Conservation (phyloP, 2,797 vertebrate species). For the Emydoidea blandingii region DNA sequence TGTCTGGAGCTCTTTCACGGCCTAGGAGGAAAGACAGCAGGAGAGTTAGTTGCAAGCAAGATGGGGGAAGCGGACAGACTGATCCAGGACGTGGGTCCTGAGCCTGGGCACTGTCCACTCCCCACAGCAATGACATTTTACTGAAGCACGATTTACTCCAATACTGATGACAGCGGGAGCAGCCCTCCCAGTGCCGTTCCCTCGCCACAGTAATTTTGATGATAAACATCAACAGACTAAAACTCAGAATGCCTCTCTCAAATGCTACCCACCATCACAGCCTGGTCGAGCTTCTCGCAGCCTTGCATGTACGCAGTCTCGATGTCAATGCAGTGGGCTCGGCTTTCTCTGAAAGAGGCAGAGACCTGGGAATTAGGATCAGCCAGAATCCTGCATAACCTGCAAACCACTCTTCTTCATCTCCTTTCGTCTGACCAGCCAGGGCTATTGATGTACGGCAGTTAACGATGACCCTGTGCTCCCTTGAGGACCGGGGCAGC, state of each 20-base stretch:
- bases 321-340: conserved; percentile 95
- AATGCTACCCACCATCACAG: conserved; percentile 87
- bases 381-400: background rate
- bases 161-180: background rate
- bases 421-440: background rate
- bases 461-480: background rate
- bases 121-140: background rate
- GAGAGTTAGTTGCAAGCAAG: accelerated
- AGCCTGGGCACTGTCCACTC: background rate
- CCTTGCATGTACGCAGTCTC: conserved; percentile 94
- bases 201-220: too few relatives aligned
- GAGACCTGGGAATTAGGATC: background rate
- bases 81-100: background rate
- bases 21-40: conserved; percentile 64
- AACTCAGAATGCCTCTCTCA: accelerated
- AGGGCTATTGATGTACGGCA: background rate
- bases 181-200: background rate
- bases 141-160: background rate
- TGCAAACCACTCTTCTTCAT: background rate
- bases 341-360: conserved; percentile 86
- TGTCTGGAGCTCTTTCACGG: conserved; percentile 89
- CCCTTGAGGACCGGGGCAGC: background rate
- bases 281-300: conserved; percentile 94
- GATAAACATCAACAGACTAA: background rate
- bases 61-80: background rate